These are phyloP conservation scores for Apodemus speciosus DNA, from an alignment of 2,113 vertebrate genomes.

Conservation along the genomic window DNA sequence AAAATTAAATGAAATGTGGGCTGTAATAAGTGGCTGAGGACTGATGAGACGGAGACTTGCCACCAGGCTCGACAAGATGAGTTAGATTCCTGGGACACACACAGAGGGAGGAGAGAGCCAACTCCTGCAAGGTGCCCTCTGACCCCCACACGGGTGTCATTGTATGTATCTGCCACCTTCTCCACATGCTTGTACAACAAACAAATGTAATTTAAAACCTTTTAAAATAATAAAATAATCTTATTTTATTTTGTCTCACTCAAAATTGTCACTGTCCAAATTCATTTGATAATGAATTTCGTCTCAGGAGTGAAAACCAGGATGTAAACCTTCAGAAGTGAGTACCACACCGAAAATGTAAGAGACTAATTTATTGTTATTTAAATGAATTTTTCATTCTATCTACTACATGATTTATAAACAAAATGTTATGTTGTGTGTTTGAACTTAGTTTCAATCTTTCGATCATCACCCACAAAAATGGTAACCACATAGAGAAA, in stretches of 20 bases:
- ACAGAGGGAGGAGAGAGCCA: too few relatives aligned
- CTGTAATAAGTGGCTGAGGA: background rate
- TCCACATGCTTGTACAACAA: background rate
- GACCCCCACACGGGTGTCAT: too few relatives aligned
- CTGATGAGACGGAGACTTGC: background rate
- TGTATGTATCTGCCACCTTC: background rate
- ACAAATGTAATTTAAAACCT: background rate
- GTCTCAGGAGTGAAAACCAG: background rate
- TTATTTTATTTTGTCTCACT: background rate
- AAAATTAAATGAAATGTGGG: background rate
- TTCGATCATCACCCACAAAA: background rate
- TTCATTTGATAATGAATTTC: background rate
- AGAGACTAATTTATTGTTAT: background rate
- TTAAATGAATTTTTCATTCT: background rate
- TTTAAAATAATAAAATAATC: background rate
- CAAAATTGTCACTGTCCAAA: background rate
- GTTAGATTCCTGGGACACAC: background rate
- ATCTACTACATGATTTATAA: background rate
- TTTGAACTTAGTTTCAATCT: background rate
- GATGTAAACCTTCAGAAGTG: background rate
- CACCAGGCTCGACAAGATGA: background rate
- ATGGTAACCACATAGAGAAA: background rate
- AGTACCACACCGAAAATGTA: background rate
- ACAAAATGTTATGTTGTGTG: background rate
- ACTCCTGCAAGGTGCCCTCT: background rate